Evolutionary conservation across 2,113 vertebrate genomes (phyloP), one percentile per base, ranked within the genome.

Genomic region (Clinocottus analis): DNA sequence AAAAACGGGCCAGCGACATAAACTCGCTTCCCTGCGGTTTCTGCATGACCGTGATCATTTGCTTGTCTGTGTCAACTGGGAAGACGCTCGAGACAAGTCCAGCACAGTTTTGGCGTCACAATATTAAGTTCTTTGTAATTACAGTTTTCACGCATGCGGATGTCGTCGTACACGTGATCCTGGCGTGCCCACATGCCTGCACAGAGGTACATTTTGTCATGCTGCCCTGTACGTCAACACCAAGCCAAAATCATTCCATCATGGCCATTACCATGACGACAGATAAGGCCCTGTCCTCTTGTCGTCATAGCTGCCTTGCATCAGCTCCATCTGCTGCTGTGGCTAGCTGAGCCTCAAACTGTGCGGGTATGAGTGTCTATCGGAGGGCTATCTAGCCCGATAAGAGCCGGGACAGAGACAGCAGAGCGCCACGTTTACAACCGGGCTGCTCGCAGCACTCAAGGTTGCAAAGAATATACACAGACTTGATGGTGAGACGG

Each of bases 251-350:
- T 93, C 93, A 83, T 85, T 87, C 86, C 85, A 93, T 93, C 89
- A 87, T 71, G 55, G 66, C 82, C 89, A 90, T 89, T 87, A 67
- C 88, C 87, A 87, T 87, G 84, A 91, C 58, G 37, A 85, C 85
- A 75, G 94, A 94, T 94, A 95, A 94, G 87, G 84, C 82, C 85
- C 79, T 63, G 84, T 89, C 83, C 83, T 89, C 79, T 75, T 82
- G 83, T 87, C 82, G 71, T 92, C 92, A 93, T 76, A 90, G 86
- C 59, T 47, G 67, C 75, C 84, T 78, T 41, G 49, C 79, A 90
- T 90, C 85, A 53, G 77, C 69, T 83, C 67, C 63, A 88, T 91
- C 90, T 82, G 83, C 49, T 83, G 90, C 84, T 86, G 86, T 85
- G 84, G 85, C 84, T 83, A 86, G 84, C 77, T 75, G 60, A 89